A percentile compares a stretch with the other conserved stretches of the same genome.
These are phyloP conservation scores for Mycalesis mineus DNA, from an alignment of 2,888 invertebrate genomes.

Conservation along the genomic window DNA sequence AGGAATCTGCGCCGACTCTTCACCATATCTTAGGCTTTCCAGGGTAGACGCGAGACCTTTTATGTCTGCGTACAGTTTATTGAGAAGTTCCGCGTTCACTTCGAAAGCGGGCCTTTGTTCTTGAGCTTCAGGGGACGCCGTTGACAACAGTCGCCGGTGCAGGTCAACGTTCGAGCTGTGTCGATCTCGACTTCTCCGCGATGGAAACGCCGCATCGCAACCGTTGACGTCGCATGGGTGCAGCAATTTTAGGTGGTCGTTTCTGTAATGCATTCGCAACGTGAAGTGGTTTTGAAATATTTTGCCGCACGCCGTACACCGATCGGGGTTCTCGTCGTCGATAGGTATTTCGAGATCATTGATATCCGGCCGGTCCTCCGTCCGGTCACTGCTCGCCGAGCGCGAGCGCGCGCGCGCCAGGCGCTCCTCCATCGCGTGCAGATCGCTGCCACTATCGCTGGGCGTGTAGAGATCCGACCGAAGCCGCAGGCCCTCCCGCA, in stretches of 20 bases:
- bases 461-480: slow-evolving; percentile 73
- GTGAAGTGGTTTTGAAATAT: slow-evolving; percentile 94
- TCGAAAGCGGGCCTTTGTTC: slow-evolving; percentile 77
- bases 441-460: slow-evolving; percentile 71
- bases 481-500: slow-evolving; percentile 67
- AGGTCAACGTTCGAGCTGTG: slow-evolving; percentile 79
- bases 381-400: slow-evolving; percentile 66
- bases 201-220: slow-evolving; percentile 94
- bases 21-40: slow-evolving; percentile 81
- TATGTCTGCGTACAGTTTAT: slow-evolving; percentile 88
- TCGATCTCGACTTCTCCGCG: slow-evolving; percentile 82
- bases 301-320: slow-evolving; percentile 92
- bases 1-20: slow-evolving; percentile 64
- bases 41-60: slow-evolving; percentile 78
- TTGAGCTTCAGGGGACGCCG: slow-evolving; percentile 69
- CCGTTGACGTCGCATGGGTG: slow-evolving; percentile 94
- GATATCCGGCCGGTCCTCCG: slow-evolving; percentile 62
- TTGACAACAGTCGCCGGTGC: slow-evolving; percentile 73
- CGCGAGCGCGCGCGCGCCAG: slow-evolving; percentile 74
- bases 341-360: slow-evolving; percentile 87
- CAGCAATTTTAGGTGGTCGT: slow-evolving; percentile 92
- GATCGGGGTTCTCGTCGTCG: slow-evolving; percentile 91
- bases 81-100: slow-evolving; percentile 88
- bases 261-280: slow-evolving; percentile 93
- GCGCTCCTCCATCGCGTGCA: slow-evolving; percentile 72